Base-by-base conservation (phyloP, 2,888 invertebrate genomes). In the Platynereis dumerilii region DNA sequence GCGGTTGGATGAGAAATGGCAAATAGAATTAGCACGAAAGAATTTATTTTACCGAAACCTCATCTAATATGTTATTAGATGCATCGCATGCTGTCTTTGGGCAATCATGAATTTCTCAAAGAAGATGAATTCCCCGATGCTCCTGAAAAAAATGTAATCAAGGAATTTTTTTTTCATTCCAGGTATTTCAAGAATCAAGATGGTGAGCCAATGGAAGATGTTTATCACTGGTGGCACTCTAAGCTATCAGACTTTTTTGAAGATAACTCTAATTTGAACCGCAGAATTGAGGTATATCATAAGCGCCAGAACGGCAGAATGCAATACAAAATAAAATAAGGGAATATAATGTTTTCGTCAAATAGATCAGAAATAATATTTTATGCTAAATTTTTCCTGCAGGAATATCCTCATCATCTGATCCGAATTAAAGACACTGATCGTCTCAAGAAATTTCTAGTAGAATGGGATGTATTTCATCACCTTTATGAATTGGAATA, bases 341-440 rank as follows among this genome's bases (percentile, higher is more conserved):
- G n/a, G n/a, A n/a, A n/a, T n/a, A n/a, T n/a, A n/a, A n/a, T n/a
- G n/a, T n/a, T n/a, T n/a, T n/a, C n/a, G n/a, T n/a, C n/a, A n/a
- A n/a, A n/a, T n/a, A n/a, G n/a, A n/a, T n/a, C n/a, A n/a, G n/a
- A n/a, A n/a, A n/a, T n/a, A n/a, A n/a, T n/a, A n/a, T n/a, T n/a
- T n/a, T n/a, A n/a, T n/a, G n/a, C n/a, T 7, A 24, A 22, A 24
- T 17, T 45, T 45, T 45, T 1, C 45, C 34, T n/a, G 17, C 44
- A 71, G 72, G 72, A 72, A 28, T 67, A 65, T 20, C 71, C 69
- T 2, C 39, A 42, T 10, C 71, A 72, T 53, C 57, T 72, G 58
- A 52, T 71, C 12, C 53, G 24, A 15, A 45, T 69, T 12, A 52
- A 61, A 7, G 66, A 70, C 53, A 53, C 28, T 10, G 59, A 67